Conservation (phyloP, 2,797 vertebrate genomes). For the Delichon dasypus region DNA sequence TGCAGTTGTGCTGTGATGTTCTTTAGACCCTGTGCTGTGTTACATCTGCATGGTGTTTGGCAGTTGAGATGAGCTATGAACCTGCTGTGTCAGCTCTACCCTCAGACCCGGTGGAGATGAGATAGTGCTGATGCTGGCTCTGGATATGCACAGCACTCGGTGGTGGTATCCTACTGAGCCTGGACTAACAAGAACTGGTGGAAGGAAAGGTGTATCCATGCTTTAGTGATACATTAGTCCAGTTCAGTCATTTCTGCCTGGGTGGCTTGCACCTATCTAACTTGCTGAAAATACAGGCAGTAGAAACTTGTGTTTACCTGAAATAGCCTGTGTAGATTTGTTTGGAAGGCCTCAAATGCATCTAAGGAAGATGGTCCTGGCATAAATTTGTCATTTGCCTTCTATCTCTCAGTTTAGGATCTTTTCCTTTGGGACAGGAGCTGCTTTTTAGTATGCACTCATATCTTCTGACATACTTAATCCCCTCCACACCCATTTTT, state of each 20-base stretch:
- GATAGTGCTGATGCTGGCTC: neutral
- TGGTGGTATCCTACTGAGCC: neutral
- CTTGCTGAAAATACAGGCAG: neutral
- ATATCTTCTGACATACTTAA: neutral
- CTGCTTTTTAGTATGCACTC: neutral
- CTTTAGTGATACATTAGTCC: neutral
- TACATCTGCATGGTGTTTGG: neutral
- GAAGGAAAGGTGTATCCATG: neutral
- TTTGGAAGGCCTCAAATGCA: neutral
- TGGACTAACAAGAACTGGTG: neutral
- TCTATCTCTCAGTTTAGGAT: neutral
- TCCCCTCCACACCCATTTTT: accelerated
- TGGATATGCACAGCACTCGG: accelerated
- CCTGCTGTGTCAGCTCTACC: neutral
- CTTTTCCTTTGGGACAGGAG: neutral
- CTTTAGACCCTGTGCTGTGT: neutral
- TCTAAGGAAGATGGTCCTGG: neutral
- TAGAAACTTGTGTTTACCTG: neutral
- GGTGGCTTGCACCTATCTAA: neutral
- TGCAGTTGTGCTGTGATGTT: neutral
- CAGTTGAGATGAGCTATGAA: neutral
- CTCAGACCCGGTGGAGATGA: neutral
- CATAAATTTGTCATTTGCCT: neutral
- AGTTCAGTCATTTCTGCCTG: neutral
- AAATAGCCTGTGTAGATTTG: neutral